Percentiles rank a stretch among this genome's conserved stretches.
Conservation (phyloP, 1,140 invertebrate genomes). For the Apis dorsata region DNA sequence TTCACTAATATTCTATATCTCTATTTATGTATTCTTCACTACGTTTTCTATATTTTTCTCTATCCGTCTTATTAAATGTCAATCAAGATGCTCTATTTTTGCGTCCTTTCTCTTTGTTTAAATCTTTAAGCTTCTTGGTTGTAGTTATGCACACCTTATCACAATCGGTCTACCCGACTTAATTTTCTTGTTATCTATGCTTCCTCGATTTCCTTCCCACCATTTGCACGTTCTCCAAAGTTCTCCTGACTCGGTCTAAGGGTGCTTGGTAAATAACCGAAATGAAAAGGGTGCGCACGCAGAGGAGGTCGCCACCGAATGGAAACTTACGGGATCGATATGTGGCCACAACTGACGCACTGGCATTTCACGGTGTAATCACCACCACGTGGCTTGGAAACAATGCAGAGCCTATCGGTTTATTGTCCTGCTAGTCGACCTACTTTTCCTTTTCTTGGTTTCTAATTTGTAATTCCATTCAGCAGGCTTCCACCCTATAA, state of each 20-base stretch:
- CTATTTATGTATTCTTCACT: neutral
- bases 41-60: neutral
- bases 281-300: conserved; percentile 66
- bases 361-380: conserved; percentile 53
- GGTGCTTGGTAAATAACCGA: conserved; percentile 56
- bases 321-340: conserved; percentile 77
- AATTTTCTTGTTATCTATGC: conserved; percentile 1
- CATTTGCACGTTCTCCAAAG: conserved; percentile 50
- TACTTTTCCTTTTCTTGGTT: conserved; percentile 14
- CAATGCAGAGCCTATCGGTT: conserved; percentile 35
- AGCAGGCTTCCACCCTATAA: neutral
- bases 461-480: neutral
- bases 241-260: conserved; percentile 39
- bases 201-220: conserved; percentile 22
- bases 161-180: conserved; percentile 5
- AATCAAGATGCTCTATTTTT: neutral
- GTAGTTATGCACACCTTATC: neutral
- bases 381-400: conserved; percentile 51
- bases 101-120: neutral
- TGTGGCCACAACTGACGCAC: conserved; percentile 43
- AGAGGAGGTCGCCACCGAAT: conserved; percentile 64
- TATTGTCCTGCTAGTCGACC: conserved; percentile 47
- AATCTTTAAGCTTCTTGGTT: neutral
- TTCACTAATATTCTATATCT: neutral
- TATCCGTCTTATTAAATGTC: neutral